phyloP scores from a whole-genome alignment of 2,797 vertebrate genomes.

The Mormyrops attenuatus region DNA sequence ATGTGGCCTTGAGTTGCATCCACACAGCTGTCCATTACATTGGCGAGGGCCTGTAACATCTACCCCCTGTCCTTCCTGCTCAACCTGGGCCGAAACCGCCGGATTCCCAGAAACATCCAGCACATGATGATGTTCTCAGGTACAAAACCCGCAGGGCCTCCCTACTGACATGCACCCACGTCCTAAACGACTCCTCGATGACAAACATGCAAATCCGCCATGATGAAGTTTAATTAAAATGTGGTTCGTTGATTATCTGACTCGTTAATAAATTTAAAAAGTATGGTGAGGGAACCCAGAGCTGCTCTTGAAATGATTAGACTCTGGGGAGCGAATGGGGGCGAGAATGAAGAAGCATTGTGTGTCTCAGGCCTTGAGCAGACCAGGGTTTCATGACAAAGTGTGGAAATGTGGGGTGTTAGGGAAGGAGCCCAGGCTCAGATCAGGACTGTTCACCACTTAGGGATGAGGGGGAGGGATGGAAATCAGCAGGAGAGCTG shows the following conservation, averaged over 20 bases:
- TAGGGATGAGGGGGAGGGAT: background rate
- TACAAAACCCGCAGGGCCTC: conserved; percentile 37
- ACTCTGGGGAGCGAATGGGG: background rate
- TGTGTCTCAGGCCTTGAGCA: background rate
- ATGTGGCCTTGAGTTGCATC: conserved; percentile 5
- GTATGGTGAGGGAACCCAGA: background rate
- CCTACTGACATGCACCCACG: background rate
- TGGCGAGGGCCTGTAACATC: conserved; percentile 75
- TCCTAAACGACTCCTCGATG: background rate
- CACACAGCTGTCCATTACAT: conserved; percentile 65
- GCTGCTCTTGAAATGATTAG: background rate
- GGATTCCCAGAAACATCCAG: conserved; percentile 68
- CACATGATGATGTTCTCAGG: conserved; percentile 83
- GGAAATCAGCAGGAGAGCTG: background rate
- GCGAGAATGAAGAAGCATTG: background rate
- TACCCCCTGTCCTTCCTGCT: conserved; percentile 75
- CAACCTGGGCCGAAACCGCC: conserved; percentile 68
- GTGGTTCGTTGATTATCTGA: background rate
- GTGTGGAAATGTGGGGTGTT: background rate
- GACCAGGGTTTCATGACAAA: background rate
- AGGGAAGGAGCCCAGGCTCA: background rate
- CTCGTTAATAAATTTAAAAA: background rate
- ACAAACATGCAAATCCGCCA: background rate
- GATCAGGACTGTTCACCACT: background rate
- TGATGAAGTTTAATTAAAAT: background rate